Base-by-base conservation (phyloP, 2,888 invertebrate genomes). In the Thelaira solivaga region DNA sequence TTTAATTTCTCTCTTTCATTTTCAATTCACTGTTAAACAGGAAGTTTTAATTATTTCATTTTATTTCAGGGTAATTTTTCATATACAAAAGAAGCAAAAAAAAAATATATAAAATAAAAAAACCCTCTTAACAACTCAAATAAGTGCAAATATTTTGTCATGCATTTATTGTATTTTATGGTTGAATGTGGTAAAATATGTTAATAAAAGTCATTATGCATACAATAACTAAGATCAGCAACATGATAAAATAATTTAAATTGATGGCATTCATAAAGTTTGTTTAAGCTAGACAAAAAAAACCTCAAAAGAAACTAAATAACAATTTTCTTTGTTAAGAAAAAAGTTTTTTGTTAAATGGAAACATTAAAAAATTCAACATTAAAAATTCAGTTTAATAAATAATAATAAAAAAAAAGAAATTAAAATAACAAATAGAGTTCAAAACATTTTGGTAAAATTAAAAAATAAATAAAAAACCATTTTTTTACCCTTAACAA, bases 191-290 rank as follows among this genome's bases (percentile, higher is more conserved):
- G 22, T 20, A 64, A 78, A 78, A 69, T 73, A 78, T 78, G 69
- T 43, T 71, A 78, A 74, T 78, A 69, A 67, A 71, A 69, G 41
- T 65, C 51, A 69, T 78, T 78, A 71, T 78, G 67, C 65, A 71
- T 74, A 53, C 51, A 59, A 68, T 68, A 61, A 41, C 22, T 55
- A 7, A 74, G 65, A 65, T 74, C 69, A 71, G 49, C 69, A 74
- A 53, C 26, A 55, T 45, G 72, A 72, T 72, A 57, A 72, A 69
- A 65, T 71, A 78, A 74, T 74, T 78, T 61, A 53, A 65, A 47
- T 65, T 61, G 47, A 59, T 71, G 78, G 18, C 74, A 65, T 59
- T 74, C 65, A 74, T 74, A 74, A 74, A n/a, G 61, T 53, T 31
- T 68, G 36, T 45, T 39, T 18, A n/a, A 34, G 22, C 20, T 16